These are phyloP conservation scores for Psephotus haematonotus DNA, from an alignment of 2,113 vertebrate genomes.

Conservation along the genomic window DNA sequence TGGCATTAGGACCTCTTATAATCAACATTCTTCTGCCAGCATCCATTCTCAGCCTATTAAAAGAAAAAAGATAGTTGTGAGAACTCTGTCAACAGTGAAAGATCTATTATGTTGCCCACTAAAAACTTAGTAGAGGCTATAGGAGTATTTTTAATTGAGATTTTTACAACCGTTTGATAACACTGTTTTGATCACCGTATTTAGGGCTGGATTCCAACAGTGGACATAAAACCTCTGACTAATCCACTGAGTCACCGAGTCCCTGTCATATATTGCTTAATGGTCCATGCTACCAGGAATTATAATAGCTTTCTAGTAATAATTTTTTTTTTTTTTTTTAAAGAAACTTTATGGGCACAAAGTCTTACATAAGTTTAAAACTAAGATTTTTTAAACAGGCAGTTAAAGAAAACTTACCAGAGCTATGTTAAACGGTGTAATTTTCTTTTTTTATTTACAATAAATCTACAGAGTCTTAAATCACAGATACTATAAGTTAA, in stretches of 20 bases:
- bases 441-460: slow-evolving; percentile 30
- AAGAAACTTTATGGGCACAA: slow-evolving; percentile 71
- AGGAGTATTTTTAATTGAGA: slow-evolving; percentile 82
- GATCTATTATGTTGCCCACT: slow-evolving; percentile 65
- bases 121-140: slow-evolving; percentile 70
- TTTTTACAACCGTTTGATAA: slow-evolving; percentile 82
- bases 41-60: slow-evolving; percentile 65
- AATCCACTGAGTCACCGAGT: slow-evolving; percentile 80
- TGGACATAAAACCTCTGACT: slow-evolving; percentile 81
- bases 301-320: slow-evolving; percentile 76
- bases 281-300: slow-evolving; percentile 78
- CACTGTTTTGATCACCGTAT: slow-evolving; percentile 79
- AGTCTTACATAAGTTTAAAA: slow-evolving; percentile 66
- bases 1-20: slow-evolving; percentile 12
- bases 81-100: slow-evolving; percentile 69
- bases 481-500: slow-evolving; percentile 82
- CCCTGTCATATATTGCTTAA: slow-evolving; percentile 82
- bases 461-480: slow-evolving; percentile 64
- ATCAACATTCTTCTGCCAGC: slow-evolving; percentile 3
- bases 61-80: slow-evolving; percentile 59
- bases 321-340: slow-evolving; percentile 72
- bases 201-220: slow-evolving; percentile 81
- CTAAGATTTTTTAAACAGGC: slow-evolving; percentile 31
- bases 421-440: not conserved
- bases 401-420: slow-evolving; percentile 38